Percentiles rank a stretch among this genome's conserved stretches.
Evolutionary conservation across 2,113 vertebrate species (phyloP).

Genomic region (Heterochromis multidens): DNA sequence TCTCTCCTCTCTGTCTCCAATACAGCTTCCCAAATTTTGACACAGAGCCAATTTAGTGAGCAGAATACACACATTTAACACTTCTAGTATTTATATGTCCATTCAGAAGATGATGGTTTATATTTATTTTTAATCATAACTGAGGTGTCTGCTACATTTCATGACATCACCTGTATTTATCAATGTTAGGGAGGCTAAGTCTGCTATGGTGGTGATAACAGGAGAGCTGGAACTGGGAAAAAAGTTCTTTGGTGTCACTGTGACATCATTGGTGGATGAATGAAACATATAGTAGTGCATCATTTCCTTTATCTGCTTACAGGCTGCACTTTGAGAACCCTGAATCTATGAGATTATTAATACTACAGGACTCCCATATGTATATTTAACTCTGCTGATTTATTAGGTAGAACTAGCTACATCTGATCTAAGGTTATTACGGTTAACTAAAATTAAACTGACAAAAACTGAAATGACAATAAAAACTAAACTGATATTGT

Average conservation of each 20-base stretch:
- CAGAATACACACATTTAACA: background rate
- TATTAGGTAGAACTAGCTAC: rapidly evolving
- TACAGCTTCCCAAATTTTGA: background rate
- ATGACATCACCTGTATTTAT: background rate
- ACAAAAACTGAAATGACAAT: too few species aligned
- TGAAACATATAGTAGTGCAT: background rate
- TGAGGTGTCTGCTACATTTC: background rate
- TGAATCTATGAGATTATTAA: rapidly evolving
- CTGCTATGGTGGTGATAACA: background rate
- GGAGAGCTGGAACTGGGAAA: rapidly evolving
- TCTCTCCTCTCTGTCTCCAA: background rate
- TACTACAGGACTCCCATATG: background rate
- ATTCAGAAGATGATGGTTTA: background rate
- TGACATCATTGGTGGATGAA: background rate
- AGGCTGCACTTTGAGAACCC: rapidly evolving
- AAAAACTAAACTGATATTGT: background rate
- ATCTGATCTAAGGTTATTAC: background rate
- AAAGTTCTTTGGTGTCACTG: too few species aligned
- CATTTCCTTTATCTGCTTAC: background rate
- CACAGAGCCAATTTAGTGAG: too few species aligned
- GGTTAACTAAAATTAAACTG: too few species aligned
- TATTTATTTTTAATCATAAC: background rate
- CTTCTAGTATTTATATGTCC: rapidly evolving
- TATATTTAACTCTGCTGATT: background rate
- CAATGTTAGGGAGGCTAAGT: background rate